These are phyloP conservation scores for Capitella teleta DNA, from an alignment of 1,140 invertebrate genomes.

Conservation along the genomic window DNA sequence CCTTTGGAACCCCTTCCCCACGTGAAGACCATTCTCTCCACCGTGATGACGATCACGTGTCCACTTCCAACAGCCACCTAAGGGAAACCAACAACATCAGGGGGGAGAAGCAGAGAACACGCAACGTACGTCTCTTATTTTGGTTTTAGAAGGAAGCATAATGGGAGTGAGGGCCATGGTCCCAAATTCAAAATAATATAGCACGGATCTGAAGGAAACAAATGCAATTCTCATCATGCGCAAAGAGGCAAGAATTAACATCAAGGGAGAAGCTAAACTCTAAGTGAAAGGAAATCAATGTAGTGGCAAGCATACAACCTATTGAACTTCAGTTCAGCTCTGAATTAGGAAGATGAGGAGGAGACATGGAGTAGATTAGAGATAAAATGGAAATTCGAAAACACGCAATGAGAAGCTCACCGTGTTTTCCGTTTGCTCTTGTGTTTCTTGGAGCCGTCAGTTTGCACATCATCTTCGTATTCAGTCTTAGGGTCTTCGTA, in stretches of 20 bases:
- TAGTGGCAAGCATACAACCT: too few relatives aligned
- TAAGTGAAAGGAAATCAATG: too few relatives aligned
- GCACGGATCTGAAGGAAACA: constrained; percentile 29
- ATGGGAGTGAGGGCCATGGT: constrained; percentile 35
- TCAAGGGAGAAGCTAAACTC: too few relatives aligned
- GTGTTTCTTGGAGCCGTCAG: too few relatives aligned
- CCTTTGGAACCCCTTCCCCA: constrained; percentile 61
- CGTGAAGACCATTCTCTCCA: constrained; percentile 54
- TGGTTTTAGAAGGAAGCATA: constrained; percentile 39
- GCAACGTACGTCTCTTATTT: constrained; percentile 45
- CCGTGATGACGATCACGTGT: constrained; percentile 58
- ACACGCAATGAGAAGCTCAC: too few relatives aligned
- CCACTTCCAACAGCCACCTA: constrained; percentile 53
- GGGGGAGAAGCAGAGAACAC: too few relatives aligned
- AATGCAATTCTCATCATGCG: not conserved
- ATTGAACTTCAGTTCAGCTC: too few relatives aligned
- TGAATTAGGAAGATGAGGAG: too few relatives aligned
- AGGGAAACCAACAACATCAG: constrained; percentile 4
- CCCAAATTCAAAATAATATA: constrained; percentile 42
- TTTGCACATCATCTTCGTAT: constrained; percentile 32
- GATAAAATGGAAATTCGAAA: too few relatives aligned
- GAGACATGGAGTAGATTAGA: too few relatives aligned
- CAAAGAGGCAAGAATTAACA: not conserved
- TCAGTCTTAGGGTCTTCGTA: constrained; percentile 24
- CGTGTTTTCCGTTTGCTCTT: too few relatives aligned